Base-by-base conservation (phyloP, 2,888 invertebrate species). In the Hyalella azteca region DNA sequence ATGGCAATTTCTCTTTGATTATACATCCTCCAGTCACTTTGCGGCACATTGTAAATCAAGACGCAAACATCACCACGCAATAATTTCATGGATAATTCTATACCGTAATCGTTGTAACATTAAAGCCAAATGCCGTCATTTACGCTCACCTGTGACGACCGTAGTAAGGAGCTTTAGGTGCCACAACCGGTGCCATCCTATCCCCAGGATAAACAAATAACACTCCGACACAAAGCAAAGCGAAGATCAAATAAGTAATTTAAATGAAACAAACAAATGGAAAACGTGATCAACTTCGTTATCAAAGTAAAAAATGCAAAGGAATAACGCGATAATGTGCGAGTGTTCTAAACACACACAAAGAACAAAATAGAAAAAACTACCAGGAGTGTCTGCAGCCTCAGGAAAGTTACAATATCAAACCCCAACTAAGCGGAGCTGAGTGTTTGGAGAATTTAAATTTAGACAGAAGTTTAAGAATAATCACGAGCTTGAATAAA, bases 81-180 rank as follows among this genome's bases (percentile, higher is more conserved):
- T 3, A 45, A 1, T 19, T 45, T 15, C 19, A 19, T 19, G 45
- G 1, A 45, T 45, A n/a, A n/a, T n/a, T n/a, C n/a, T n/a, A n/a
- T 45, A 45, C 19, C 1, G 45, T 1, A 45, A 45, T 15, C 19
- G 11, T 45, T 1, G 45, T 11, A 11, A 15, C 19, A 19, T 1
- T 3, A 15, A 45, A 2, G 45, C 19, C 45, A 2, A 19, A 19
- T 45, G 45, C 19, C 11, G 26, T 22, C 5, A 54, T 26, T 54
- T 22, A 66, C 7, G 36, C 66, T 66, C 19, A 66, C 66, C 66
- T 66, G 36, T 66, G 36, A 32, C 66, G 32, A 22, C 66, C 36
- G 19, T 66, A 66, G 66, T 66, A 59, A 5, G 59, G 66, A 39
- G 66, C 19, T 29, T 66, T 66, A 15, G 66, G n/a, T 19, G 66